Evolutionary conservation across 2,113 vertebrate species (phyloP).

Genomic region (Prinia subflava): DNA sequence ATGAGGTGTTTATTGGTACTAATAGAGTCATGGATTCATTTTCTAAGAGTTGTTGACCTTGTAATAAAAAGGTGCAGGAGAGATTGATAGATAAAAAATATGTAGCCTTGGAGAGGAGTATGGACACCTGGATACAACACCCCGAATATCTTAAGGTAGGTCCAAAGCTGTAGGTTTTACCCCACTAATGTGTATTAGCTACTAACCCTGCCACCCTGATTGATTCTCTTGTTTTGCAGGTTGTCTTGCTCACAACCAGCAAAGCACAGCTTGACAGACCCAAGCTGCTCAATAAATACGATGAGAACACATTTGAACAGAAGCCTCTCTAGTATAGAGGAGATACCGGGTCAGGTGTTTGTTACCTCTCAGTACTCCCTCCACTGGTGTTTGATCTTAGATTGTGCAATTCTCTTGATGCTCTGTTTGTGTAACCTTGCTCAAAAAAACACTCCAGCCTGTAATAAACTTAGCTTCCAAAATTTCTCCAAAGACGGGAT

Average conservation of each 20-base stretch:
- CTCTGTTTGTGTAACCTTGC: background rate
- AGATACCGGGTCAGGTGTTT: background rate
- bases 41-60: background rate
- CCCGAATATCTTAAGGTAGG: background rate
- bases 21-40: rapidly evolving
- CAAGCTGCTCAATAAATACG: background rate
- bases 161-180: background rate
- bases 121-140: background rate
- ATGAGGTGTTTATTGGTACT: background rate
- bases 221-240: background rate
- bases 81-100: background rate
- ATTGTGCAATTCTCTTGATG: background rate
- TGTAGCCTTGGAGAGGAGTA: background rate
- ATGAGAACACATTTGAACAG: background rate
- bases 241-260: background rate
- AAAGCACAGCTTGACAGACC: background rate
- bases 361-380: background rate
- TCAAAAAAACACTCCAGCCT: background rate
- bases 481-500: background rate
- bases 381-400: background rate
- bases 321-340: background rate
- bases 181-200: background rate
- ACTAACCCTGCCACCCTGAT: background rate
- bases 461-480: background rate
- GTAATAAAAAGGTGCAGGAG: background rate